Evolutionary conservation across 1,140 invertebrate genomes (phyloP), one percentile per base, ranked within the genome.

Genomic region (Andricus grossulariae): DNA sequence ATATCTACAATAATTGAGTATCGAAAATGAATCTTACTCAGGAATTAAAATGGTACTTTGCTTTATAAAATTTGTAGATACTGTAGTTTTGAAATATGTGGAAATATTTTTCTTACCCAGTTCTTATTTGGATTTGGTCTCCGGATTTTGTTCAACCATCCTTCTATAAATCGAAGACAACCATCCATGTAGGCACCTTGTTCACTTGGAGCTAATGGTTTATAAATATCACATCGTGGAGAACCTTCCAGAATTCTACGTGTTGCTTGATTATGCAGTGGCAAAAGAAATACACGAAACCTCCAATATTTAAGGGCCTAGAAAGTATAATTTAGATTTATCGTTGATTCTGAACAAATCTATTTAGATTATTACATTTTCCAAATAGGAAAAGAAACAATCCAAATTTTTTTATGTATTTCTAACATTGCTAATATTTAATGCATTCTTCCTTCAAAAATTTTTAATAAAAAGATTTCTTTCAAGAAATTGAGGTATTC

Each of bases 261-360:
- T 1, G 95, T 96, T 0, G 93, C 94, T 21, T 93, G 90, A 86
- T 95, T 96, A 80, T 94, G 93, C 8, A 95, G 88, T 4, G 98
- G 98, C 57, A 99, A 87, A 8, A 99, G 87, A 80, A 97, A 95
- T 81, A 99, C 95, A 39, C 98, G 93, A 88, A 98, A 97, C 80
- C 98, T 93, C 98, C 98, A 99, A 89, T 96, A 99, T 92, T 99
- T 99, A 2, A 98, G 91, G 13, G 94, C 93, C 95, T 96, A 45
- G 39, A 45, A 1, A 45, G 8, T 1, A 45, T 10, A 11, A 45
- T 45, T 45, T 11, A 45, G 7, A 45, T 45, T 11, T 11, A n/a
- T n/a, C n/a, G n/a, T n/a, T n/a, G n/a, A n/a, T n/a, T n/a, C n/a
- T n/a, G n/a, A n/a, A n/a, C n/a, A n/a, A 32, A 32, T 32, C n/a